Evolutionary conservation across 2,888 invertebrate species (phyloP).

Genomic region (Vesta saturnalis): DNA sequence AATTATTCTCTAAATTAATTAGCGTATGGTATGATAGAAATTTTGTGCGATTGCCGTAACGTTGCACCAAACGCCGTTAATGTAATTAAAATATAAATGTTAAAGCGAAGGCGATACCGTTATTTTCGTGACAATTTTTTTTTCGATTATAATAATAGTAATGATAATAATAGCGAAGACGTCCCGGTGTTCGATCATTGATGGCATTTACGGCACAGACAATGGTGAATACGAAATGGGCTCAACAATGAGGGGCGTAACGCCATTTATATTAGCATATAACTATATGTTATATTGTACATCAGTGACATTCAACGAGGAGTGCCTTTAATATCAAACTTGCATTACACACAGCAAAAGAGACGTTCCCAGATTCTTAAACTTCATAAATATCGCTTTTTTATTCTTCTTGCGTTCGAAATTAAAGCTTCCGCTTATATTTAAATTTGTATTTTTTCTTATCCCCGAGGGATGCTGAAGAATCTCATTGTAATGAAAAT

Average conservation of each 20-base stretch:
- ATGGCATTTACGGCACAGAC: constrained; percentile 45
- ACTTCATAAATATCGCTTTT: constrained; percentile 30
- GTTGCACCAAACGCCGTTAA: too few species aligned
- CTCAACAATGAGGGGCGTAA: constrained; percentile 46
- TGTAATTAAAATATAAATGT: not conserved
- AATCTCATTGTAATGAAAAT: constrained; percentile 35
- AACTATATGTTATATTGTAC: constrained; percentile 45
- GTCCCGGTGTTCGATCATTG: constrained; percentile 24
- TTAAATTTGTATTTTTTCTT: constrained; percentile 12
- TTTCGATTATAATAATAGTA: constrained; percentile 20
- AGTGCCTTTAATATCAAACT: too few species aligned
- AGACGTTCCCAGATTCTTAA: constrained; percentile 15
- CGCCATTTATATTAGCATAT: constrained; percentile 43
- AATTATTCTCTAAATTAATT: not conserved
- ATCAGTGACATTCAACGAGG: constrained; percentile 36
- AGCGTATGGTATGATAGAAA: too few species aligned
- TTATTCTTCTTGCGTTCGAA: constrained; percentile 19
- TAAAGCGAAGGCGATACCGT: not conserved
- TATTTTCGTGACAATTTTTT: constrained; percentile 6
- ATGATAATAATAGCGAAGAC: constrained; percentile 13
- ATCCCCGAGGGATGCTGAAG: constrained; percentile 14
- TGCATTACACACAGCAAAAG: constrained; percentile 11
- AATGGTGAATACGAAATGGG: constrained; percentile 46
- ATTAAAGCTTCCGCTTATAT: constrained; percentile 14
- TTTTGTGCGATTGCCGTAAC: too few species aligned